These are phyloP conservation scores for Tanypteryx hageni DNA, from an alignment of 2,888 invertebrate species.

Conservation along the genomic window DNA sequence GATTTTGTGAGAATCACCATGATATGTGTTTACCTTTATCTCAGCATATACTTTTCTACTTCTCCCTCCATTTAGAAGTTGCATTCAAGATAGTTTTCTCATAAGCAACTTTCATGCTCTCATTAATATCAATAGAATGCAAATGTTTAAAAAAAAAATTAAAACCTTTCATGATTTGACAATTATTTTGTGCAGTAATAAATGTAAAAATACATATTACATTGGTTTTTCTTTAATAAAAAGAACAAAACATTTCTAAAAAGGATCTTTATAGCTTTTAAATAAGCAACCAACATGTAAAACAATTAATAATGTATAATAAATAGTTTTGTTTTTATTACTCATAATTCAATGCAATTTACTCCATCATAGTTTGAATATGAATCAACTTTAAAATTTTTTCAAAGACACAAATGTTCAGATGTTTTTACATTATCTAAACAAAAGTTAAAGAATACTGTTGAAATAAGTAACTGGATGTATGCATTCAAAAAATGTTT, in stretches of 20 bases:
- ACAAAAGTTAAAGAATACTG: conserved; percentile 32
- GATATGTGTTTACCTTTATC: not conserved
- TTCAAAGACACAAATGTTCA: not conserved
- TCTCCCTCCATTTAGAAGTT: not conserved
- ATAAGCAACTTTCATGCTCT: not conserved
- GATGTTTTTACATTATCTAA: not conserved
- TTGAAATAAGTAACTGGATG: not conserved
- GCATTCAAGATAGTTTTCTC: not conserved
- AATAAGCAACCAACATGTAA: not conserved
- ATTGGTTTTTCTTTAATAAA: conserved; percentile 1
- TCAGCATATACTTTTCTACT: not conserved
- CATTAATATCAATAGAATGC: not conserved
- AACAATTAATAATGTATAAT: not conserved
- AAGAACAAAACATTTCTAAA: not conserved
- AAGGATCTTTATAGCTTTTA: not conserved
- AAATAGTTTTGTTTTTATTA: not conserved
- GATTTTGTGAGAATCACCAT: not conserved
- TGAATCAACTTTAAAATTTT: no score
- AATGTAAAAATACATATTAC: not conserved
- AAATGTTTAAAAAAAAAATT: conserved; percentile 1
- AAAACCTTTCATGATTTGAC: not conserved
- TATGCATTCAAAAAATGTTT: conserved; percentile 15
- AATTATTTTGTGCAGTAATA: not conserved
- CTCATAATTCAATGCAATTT: not conserved
- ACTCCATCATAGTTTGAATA: not conserved